Base-by-base conservation (phyloP, 2,113 vertebrate species). In the Helogale parvula region DNA sequence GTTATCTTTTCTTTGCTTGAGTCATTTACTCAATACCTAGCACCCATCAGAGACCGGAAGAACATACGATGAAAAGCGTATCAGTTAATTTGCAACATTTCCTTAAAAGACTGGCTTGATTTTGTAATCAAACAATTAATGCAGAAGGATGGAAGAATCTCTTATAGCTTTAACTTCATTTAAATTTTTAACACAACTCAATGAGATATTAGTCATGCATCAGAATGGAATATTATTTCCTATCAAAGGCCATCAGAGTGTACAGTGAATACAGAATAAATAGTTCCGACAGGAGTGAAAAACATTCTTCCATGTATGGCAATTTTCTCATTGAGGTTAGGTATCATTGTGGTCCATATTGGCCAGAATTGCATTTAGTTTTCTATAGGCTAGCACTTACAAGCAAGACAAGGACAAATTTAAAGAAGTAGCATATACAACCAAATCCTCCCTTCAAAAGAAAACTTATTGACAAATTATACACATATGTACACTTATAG, bases 171-270 rank as follows among this genome's bases (percentile, higher is more conserved):
- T 4, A 71, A 50, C 85, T 95, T 80, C 72, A 94, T 25, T 47
- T 81, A 65, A 50, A 80, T 95, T 54, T 92, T 86, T 79, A 94
- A 63, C 6, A 79, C 9, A 83, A 25, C 16, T 79, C 13, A 54
- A 35, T 68, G 57, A 94, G 7, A 74, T 79, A 16, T 60, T 31
- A 87, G 19, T 12, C 13, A 52, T 80, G 2, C 1, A 80, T 92
- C 54, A 84, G 31, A 79, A 74, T 72, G 10, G 33, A 74, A 47
- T 83, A 85, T 87, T 85, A 76, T 91, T 97, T 94, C 57, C 16
- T 38, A 65, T 47, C 29, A 21, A n/a, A 82, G 5, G 27, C 5
- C 5, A 38, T 31, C 12, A 82, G 57, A 5, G 2, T 4, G 12
- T 87, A 90, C 1, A 45, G 35, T 52, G 27, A 96, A 89, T 79